phyloP scores from a whole-genome alignment of 2,797 vertebrate species.

The Acanthurus tractus region DNA sequence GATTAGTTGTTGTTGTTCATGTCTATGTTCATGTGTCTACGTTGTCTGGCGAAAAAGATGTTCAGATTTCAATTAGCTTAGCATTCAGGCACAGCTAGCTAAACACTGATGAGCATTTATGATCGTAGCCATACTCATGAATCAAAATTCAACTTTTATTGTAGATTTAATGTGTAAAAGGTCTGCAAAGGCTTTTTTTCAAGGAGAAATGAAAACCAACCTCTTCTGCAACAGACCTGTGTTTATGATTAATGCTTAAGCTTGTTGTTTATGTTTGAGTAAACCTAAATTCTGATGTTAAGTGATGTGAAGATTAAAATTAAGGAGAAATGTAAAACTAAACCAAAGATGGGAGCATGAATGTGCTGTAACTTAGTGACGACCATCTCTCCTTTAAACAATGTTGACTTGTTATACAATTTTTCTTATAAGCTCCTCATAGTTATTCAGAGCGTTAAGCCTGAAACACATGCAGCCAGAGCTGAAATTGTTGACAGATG shows the following conservation, averaged over 20 bases:
- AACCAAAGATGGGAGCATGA: not conserved
- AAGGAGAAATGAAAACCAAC: conserved; percentile 2
- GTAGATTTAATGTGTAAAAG: not conserved
- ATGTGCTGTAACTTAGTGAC: not conserved
- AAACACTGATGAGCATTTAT: not conserved
- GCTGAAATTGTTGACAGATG: conserved; percentile 20
- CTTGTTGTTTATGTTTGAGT: conserved; percentile 4
- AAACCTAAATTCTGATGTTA: not conserved
- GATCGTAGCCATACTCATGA: conserved; percentile 1
- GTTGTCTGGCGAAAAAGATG: not conserved
- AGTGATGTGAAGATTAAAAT: not conserved
- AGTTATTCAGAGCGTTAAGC: not conserved
- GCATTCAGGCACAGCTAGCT: not conserved
- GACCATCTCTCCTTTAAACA: not conserved
- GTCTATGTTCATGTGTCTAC: not conserved
- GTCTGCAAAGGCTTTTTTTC: not conserved
- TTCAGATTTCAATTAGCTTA: conserved; percentile 2
- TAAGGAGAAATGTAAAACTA: not conserved
- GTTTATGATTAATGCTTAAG: not conserved
- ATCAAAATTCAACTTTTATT: conserved; percentile 11
- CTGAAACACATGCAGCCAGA: not conserved
- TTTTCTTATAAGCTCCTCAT: not conserved
- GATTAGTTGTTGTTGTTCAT: not conserved
- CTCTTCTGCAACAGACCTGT: not conserved
- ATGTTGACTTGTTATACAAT: not conserved